phyloP scores from a whole-genome alignment of 2,113 vertebrate species.

The Heptranchias perlo region DNA sequence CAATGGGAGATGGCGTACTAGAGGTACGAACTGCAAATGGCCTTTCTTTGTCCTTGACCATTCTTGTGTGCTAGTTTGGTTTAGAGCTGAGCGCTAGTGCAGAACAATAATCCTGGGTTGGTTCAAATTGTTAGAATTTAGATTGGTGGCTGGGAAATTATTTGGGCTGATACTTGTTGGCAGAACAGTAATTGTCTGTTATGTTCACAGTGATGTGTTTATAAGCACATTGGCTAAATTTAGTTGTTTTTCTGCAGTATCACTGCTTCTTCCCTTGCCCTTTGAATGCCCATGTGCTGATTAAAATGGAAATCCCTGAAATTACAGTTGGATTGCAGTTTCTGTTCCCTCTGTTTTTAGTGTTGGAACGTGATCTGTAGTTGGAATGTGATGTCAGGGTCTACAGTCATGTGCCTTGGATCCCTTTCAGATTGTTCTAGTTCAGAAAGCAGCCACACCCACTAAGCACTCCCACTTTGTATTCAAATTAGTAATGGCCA shows the following conservation, averaged over 20 bases:
- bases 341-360: not conserved
- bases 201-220: not conserved
- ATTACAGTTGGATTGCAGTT: not conserved
- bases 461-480: not conserved
- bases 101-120: no score
- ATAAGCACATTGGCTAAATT: not conserved
- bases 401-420: not conserved
- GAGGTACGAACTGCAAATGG: no score
- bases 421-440: not conserved
- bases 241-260: not conserved
- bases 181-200: not conserved
- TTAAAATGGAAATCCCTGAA: not conserved
- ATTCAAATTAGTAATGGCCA: not conserved
- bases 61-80: no score
- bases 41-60: no score
- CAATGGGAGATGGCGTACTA: no score
- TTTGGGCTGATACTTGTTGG: not conserved
- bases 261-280: not conserved
- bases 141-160: not conserved
- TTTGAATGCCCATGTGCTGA: not conserved
- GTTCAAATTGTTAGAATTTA: not conserved
- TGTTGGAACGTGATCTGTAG: not conserved
- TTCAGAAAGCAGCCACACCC: not conserved
- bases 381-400: not conserved
- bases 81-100: no score